Evolutionary conservation across 1,140 invertebrate species (phyloP), one percentile per base, ranked within the genome.

Genomic region (Armadillidium nasatum): DNA sequence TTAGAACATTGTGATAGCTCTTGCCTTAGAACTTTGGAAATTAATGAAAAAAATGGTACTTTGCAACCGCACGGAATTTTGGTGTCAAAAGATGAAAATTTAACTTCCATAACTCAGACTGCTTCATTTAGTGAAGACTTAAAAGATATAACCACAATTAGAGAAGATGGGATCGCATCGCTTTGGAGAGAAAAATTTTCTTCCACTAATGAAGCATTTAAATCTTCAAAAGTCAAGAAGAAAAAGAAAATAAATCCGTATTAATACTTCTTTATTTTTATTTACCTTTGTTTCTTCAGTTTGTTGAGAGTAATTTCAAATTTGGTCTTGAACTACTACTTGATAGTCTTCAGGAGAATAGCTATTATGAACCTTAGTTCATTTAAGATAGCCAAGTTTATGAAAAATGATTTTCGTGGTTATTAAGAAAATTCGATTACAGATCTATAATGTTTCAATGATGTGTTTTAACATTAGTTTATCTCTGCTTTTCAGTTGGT

Each of bases 41-140:
- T 79, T 45, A 66, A 79, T 45, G 22, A 68, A 0, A 19, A 21
- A 1, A 71, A 22, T n/a, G 78, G 78, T 13, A 44, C 43, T 7
- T 43, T 79, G 45, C 67, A 60, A 21, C 78, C 75, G 7, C 60
- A 76, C 22, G 78, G 74, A 7, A 11, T 46, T 7, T 71, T 79
- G 10, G 11, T 71, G 4, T 60, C 11, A 4, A 60, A 60, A 60
- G 50, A 19, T 60, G 7, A 60, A 3, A 60, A 60, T 15, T 60
- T 60, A 60, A 3, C 50, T 15, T 60, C 50, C 11, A 19, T 60
- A 60, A 60, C 50, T 13, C 50, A 60, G 19, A 19, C 19, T 60
- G 50, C 50, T 60, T 60, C 50, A 60, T 60, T 60, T 60, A 15
- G 11, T 19, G 11, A 13, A 1, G 50, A 60, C 50, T 60, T 60